Conservation (phyloP, 2,113 vertebrate genomes). For the Onychorhynchus coronatus region DNA sequence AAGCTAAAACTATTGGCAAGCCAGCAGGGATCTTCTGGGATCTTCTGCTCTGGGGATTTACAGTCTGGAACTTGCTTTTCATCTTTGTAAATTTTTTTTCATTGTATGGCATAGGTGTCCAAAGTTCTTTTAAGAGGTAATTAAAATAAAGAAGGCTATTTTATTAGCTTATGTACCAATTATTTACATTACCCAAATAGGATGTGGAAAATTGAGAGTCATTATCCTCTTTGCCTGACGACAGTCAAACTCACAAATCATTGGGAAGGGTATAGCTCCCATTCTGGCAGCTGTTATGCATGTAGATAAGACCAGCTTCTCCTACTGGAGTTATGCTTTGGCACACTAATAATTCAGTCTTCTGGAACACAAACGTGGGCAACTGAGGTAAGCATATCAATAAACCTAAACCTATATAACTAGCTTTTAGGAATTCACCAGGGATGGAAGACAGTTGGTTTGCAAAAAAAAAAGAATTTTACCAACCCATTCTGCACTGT, state of each 20-base stretch:
- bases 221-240: neutral
- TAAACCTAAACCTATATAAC: neutral
- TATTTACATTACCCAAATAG: neutral
- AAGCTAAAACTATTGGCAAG: neutral
- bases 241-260: neutral
- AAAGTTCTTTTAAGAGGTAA: neutral
- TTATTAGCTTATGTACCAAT: neutral
- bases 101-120: neutral
- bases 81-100: neutral
- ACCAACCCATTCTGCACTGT: neutral
- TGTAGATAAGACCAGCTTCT: neutral
- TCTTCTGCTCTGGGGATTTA: neutral
- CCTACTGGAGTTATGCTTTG: neutral
- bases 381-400: neutral
- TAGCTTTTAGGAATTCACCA: neutral
- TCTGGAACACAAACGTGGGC: neutral
- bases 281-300: neutral
- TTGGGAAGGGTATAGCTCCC: neutral
- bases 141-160: neutral
- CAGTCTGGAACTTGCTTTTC: neutral
- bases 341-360: neutral
- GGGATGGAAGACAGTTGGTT: neutral
- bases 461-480: neutral
- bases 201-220: neutral
- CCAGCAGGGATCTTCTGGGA: neutral